Conservation (phyloP, 1,140 invertebrate species). For the Periplaneta americana region DNA sequence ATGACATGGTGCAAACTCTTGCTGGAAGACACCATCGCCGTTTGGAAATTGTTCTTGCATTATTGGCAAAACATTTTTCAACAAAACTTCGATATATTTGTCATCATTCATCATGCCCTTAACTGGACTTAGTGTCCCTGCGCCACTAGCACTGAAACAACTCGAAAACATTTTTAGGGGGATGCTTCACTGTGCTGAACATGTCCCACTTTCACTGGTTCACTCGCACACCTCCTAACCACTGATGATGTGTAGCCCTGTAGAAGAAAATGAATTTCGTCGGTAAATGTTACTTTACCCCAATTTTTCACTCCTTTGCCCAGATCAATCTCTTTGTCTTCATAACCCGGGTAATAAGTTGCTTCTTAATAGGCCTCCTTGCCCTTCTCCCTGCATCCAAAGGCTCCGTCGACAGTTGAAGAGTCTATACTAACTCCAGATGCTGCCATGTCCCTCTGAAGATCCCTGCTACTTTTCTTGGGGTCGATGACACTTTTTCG, state of each 20-base stretch:
- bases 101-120: constrained; percentile 1
- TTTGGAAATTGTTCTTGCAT: neutral
- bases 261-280: constrained; percentile 7
- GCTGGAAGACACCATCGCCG: neutral
- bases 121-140: neutral
- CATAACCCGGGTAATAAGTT: neutral
- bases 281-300: constrained; percentile 8
- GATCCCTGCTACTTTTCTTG: neutral
- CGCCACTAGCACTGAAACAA: neutral
- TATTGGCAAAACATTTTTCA: too few relatives aligned
- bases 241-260: constrained; percentile 6
- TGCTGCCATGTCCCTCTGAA: neutral
- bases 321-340: neutral
- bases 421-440: neutral
- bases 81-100: neutral
- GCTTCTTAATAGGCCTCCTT: constrained; percentile 11
- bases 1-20: neutral
- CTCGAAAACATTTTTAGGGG: constrained; percentile 6
- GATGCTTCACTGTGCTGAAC: neutral
- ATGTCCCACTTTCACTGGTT: neutral
- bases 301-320: constrained; percentile 2
- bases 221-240: neutral
- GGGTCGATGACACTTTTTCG: constrained; percentile 10
- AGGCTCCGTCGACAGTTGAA: neutral
- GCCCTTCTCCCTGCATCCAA: neutral